Evolutionary conservation across 2,888 invertebrate species (phyloP), one percentile per base, ranked within the genome.

Genomic region (Diadegma fenestrale): DNA sequence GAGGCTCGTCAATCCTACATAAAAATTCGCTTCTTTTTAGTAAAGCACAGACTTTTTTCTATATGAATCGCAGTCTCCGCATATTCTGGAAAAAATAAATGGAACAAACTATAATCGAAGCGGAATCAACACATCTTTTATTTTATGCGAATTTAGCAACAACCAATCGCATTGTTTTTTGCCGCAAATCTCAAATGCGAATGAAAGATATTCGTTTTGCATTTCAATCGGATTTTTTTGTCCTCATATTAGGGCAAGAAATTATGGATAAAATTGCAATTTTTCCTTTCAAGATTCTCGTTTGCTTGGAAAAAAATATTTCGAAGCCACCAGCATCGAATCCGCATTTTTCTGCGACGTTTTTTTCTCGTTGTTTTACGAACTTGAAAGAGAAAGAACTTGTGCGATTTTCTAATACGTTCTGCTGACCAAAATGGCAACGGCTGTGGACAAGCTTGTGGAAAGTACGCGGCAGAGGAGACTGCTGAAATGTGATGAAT

Each of bases 401-500:
- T 64, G 6, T 19, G 12, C 19, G 3, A 37, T 12, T 19, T 66
- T 66, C 4, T 4, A 17, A 69, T 33, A 51, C 30, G 33, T 51
- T 71, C n/a, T 43, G 26, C 19, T 41, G 61, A 61, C 26, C n/a
- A 48, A 64, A 75, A 41, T 26, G 5, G 30, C 12, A 41, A 12
- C 33, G 30, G 58, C 54, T 26, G 61, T 80, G 63, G 58, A 45
- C 80, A 48, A 68, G 33, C 54, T 43, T 43, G 54, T 22, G 54
- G 41, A 66, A 22, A 58, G 64, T 72, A 26, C 30, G 30, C 26
- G 37, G 48, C 14, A 7, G 19, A 14, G 6, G 19, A 33, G 48
- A 66, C 37, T 33, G 69, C 51, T 78, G 69, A 69, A 77, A 77
- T 61, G 19, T 43, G 30, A 73, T 64, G 45, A 45, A 68, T 26